Conservation (phyloP, 2,113 vertebrate species). For the Oplegnathus fasciatus region DNA sequence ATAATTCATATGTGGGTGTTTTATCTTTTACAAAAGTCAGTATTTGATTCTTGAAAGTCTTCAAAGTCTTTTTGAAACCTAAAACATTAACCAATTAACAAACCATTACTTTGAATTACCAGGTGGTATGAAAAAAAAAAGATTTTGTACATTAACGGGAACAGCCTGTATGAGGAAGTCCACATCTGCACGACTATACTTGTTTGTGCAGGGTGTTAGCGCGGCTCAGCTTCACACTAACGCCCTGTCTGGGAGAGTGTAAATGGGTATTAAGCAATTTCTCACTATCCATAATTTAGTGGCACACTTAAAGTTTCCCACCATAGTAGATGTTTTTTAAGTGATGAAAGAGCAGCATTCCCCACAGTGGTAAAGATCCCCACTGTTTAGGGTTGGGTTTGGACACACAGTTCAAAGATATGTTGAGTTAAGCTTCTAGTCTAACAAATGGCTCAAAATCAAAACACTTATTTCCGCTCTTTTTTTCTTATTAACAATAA, state of each 20-base stretch:
- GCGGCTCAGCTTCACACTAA: background rate
- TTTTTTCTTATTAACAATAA: background rate
- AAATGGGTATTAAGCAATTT: background rate
- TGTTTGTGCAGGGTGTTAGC: background rate
- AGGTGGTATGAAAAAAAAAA: background rate
- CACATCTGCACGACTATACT: background rate
- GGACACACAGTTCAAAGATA: background rate
- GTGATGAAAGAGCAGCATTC: background rate
- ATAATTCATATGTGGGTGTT: background rate
- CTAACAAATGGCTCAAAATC: background rate
- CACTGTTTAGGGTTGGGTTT: background rate
- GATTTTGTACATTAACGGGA: background rate
- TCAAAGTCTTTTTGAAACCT: background rate
- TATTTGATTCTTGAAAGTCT: background rate
- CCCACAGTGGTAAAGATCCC: background rate
- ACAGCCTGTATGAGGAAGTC: slow-evolving; percentile 31
- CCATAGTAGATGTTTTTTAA: background rate
- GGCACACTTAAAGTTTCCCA: background rate
- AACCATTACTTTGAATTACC: background rate
- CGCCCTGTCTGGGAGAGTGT: background rate
- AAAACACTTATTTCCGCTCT: too few species aligned
- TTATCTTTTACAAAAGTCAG: background rate
- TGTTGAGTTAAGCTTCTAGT: too few species aligned
- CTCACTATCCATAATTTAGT: background rate
- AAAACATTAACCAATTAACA: background rate